Percentiles rank a stretch among this genome's conserved stretches.
Evolutionary conservation across 2,113 vertebrate genomes (phyloP).

Genomic region (Emydocephalus ijimae): DNA sequence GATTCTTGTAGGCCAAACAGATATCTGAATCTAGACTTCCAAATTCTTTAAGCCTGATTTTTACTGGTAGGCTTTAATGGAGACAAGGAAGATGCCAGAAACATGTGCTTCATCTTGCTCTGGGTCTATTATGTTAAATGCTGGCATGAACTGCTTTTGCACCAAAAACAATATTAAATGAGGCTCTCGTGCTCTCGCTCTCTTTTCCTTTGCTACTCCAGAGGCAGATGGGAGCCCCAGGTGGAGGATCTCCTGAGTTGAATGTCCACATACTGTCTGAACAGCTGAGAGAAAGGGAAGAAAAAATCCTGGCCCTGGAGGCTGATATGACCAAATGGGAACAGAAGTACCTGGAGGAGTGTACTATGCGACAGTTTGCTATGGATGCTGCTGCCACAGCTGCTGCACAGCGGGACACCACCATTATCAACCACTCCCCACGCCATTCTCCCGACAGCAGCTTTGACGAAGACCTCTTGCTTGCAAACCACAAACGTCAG

Average conservation of each 20-base stretch:
- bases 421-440: slow-evolving; percentile 93
- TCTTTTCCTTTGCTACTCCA: slow-evolving; percentile 47
- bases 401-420: slow-evolving; percentile 93
- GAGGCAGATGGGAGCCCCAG: slow-evolving; percentile 71
- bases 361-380: slow-evolving; percentile 96
- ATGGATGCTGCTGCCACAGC: slow-evolving; percentile 96
- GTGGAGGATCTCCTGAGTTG: slow-evolving; percentile 58
- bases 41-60: not conserved
- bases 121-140: not conserved
- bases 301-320: slow-evolving; percentile 89
- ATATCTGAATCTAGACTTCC: not conserved
- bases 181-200: not conserved
- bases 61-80: not conserved
- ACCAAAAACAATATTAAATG: not conserved
- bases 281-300: slow-evolving; percentile 89
- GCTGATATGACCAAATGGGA: slow-evolving; percentile 99
- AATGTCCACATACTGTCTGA: slow-evolving; percentile 76
- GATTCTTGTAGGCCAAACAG: not conserved
- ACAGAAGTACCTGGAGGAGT: slow-evolving; percentile 96
- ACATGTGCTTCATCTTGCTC: not conserved
- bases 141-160: not conserved
- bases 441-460: slow-evolving; percentile 89
- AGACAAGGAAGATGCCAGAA: not conserved
- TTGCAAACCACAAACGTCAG: slow-evolving; percentile 83
- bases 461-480: slow-evolving; percentile 87